Evolutionary conservation across 2,797 vertebrate species (phyloP), one percentile per base, ranked within the genome.

Genomic region (Mormyrus proboscirostris): DNA sequence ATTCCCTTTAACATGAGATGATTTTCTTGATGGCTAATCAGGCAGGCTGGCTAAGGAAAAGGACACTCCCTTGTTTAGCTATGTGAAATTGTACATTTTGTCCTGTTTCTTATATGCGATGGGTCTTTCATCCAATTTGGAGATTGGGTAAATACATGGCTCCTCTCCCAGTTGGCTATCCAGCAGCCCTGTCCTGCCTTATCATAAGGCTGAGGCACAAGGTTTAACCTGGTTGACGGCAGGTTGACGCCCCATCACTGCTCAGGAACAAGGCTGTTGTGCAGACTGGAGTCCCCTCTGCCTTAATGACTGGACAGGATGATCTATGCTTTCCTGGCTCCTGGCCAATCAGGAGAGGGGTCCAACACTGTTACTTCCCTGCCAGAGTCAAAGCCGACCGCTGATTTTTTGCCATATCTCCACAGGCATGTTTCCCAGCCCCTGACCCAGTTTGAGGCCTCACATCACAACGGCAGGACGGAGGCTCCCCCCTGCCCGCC

Each of bases 341-440:
- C 89, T 22, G 62, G 89, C 55, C 89, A 91, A 89, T 91, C 91
- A 90, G 44, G 33, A 22, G 76, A 83, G 16, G 16, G 50, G n/a
- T 50, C 41, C 89, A 89, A 88, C 55, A 62, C n/a, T 89, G 90
- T 89, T 90, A 79, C 51, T 87, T 87, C 50, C 33, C 51, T 59
- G 90, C 91, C 91, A 91, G 47, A 65, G 91, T 92, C 86, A 90
- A 90, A 88, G 91, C 47, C 25, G 50, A 69, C 50, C 12, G 59
- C 47, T 38, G 49, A 90, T 90, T 90, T 91, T 49, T 76, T 29
- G 47, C 8, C 19, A 33, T 53, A 76, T 73, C 29, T 76, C 49
- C 47, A n/a, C 49, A 50, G 84, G 83, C 16, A 19, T 73, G 3
- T 65, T 86, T 69, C 29, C 22, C 22, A 29, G 29, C 38, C 19